Evolutionary conservation across 2,113 vertebrate species (phyloP), one percentile per base, ranked within the genome.

Genomic region (Pogona vitticeps): DNA sequence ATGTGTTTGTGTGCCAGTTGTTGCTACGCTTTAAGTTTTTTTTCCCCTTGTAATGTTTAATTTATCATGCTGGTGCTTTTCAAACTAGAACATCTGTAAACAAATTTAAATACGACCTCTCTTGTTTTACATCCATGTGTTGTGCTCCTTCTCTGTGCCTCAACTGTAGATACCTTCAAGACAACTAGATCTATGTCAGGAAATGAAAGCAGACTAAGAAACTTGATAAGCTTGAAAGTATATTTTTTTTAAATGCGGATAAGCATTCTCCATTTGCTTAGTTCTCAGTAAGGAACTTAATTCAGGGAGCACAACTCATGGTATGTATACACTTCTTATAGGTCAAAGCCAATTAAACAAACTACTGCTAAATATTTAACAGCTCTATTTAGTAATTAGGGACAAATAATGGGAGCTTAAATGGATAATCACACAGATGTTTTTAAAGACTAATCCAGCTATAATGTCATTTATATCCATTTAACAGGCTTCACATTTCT

Each of bases 341-440:
- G 93, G 93, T 95, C 95, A 94, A 96, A 92, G 1, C 20, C 94
- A 96, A 96, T 96, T 96, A 96, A 96, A 96, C 92, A 95, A 96
- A 96, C 93, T 94, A 95, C 95, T 95, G 87, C 93, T 96, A 96
- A 97, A 96, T 96, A 97, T 95, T 96, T 96, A 97, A 97, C 94
- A 95, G 92, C 91, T 92, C 89, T 70, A 73, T 83, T 89, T 90
- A 93, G 93, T 95, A 96, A 97, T 96, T 94, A 96, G 95, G 81
- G 14, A 93, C 93, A 95, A 95, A 97, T 95, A 96, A 96, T 92
- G 86, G 92, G 92, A 94, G 88, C 88, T 95, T 93, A 96, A 91
- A 95, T 85, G 95, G 94, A 94, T 94, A 96, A 96, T 88, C 90
- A 93, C 90, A 91, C 85, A 95, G 94, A 93, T 95, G 38, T 92